Conservation (phyloP, 2,888 invertebrate species). For the Sepioteuthis lessoniana region DNA sequence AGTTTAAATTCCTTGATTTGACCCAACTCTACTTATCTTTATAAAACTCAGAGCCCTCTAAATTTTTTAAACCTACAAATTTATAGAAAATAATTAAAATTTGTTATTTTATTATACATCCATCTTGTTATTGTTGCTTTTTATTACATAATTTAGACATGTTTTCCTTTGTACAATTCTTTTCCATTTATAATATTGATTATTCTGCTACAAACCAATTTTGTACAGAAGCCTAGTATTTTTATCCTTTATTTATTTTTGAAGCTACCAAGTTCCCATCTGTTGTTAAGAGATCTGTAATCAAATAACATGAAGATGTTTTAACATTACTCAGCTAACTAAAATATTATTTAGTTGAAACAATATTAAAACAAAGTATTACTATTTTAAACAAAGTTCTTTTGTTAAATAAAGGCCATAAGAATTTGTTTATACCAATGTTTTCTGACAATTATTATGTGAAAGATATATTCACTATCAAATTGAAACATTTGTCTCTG, state of each 20-base stretch:
- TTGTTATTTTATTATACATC: background rate
- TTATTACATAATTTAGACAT: background rate
- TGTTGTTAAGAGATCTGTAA: background rate
- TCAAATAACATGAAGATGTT: background rate
- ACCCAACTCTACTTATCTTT: background rate
- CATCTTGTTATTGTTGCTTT: background rate
- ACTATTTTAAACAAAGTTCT: no score
- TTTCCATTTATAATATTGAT: no score
- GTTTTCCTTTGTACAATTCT: background rate
- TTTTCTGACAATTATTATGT: no score
- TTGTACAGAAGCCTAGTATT: background rate
- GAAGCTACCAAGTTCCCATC: no score
- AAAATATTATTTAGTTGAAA: background rate
- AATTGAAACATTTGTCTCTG: background rate
- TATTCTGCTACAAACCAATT: background rate
- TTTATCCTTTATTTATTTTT: no score
- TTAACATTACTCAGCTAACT: background rate
- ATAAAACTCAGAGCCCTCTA: background rate
- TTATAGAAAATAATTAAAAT: background rate
- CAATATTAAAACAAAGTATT: no score
- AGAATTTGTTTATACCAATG: no score
- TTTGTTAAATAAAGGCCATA: no score
- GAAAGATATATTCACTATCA: background rate
- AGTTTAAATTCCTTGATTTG: background rate
- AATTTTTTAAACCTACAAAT: background rate